A percentile compares a stretch with the other conserved stretches of the same genome.
These are phyloP conservation scores for Leptopilina clavipes DNA, from an alignment of 1,140 invertebrate species.

Conservation along the genomic window DNA sequence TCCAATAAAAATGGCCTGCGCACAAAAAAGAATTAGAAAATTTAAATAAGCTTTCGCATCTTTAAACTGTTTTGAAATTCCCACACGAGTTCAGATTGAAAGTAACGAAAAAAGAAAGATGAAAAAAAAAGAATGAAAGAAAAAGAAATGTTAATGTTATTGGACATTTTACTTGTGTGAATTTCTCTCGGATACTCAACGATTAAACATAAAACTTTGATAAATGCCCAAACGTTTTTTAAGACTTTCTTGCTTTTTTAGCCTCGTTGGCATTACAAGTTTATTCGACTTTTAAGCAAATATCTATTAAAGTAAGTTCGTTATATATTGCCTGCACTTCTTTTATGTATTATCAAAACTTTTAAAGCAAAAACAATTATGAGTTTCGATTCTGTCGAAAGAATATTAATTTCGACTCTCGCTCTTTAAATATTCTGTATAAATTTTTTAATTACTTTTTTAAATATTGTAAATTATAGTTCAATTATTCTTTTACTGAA, in stretches of 20 bases:
- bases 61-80: slow-evolving; percentile 16
- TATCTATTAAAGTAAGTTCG: slow-evolving; percentile 31
- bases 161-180: slow-evolving; percentile 19
- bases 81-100: not conserved
- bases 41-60: slow-evolving; percentile 13
- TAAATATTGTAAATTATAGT: too few species aligned
- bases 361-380: not conserved
- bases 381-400: slow-evolving; percentile 11
- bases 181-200: not conserved
- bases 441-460: too few species aligned
- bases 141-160: not conserved
- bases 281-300: slow-evolving; percentile 30
- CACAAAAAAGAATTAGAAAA: not conserved
- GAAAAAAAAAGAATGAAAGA: not conserved
- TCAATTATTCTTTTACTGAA: too few species aligned
- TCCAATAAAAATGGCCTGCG: slow-evolving; percentile 27
- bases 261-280: slow-evolving; percentile 12
- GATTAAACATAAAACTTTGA: slow-evolving; percentile 17
- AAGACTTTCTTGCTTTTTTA: slow-evolving; percentile 25
- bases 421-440: too few species aligned
- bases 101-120: too few species aligned
- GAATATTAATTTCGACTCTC: not conserved
- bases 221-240: slow-evolving; percentile 1
- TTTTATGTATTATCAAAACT: slow-evolving; percentile 33
- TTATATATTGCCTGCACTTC: slow-evolving; percentile 30